Base-by-base conservation (phyloP, 2,888 invertebrate species). In the Corbicula japonica region DNA sequence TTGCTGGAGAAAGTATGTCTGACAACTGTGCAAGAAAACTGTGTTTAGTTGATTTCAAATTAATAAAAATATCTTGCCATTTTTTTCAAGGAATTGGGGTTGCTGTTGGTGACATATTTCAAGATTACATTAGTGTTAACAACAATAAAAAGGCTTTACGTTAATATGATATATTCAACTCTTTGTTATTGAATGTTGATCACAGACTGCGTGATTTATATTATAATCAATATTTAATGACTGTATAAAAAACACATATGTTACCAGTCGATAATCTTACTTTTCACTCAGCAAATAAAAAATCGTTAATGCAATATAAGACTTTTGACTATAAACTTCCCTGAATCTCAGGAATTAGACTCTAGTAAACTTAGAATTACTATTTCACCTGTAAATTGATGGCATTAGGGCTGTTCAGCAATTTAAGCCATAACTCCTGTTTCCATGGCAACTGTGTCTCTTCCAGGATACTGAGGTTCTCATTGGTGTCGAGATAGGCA, bases 401-500 rank as follows among this genome's bases (percentile, higher is more conserved):
- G 2, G 84, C 79, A 18, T 77, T 66, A 18, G 81, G 82, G 34
- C 78, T 61, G 26, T 83, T 74, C 23, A 91, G 73, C 46, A 91
- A 78, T 5, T 61, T 50, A 34, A 91, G 58, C 91, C 91, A 91
- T 60, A 91, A 44, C 12, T 73, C 35, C 21, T 69, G 46, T 38
- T 85, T 73, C 91, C 91, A 91, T 32, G 72, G 68, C 10, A 50
- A 34, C 2, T 35, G 46, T 3, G 46, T 34, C 5, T 70, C 63
- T 15, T 46, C 32, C 21, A 91, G 63, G 32, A 91, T 72, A 50
- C 3, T 50, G 23, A 50, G 50, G 83, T 91, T 91, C 46, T 73
- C 61, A 78, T 91, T 89, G 34, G 87, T 89, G 77, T 91, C 91
- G 23, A 88, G 72, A 63, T 83, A 86, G 21, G 91, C 87, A 23